Evolutionary conservation across 2,888 invertebrate species (phyloP), one percentile per base, ranked within the genome.

Genomic region (Mesoligia furuncula): DNA sequence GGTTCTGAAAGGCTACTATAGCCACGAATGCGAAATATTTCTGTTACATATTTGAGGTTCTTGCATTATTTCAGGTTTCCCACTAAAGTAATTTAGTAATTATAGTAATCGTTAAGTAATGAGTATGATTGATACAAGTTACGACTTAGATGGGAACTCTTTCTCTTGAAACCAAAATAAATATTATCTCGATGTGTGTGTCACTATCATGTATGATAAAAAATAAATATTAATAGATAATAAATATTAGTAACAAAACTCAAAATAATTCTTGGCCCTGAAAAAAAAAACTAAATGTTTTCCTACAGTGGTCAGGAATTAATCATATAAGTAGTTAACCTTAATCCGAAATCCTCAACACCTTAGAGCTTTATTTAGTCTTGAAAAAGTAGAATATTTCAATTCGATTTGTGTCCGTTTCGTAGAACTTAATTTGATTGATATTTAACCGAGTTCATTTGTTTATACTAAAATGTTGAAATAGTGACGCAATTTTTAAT

Each of bases 331-430:
- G 36, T 36, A 20, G 24, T 69, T 68, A 68, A 73, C 73, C 57
- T 67, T 70, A 54, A 27, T 24, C 27, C 66, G 57, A 69, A 75
- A 68, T 75, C 51, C 11, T 68, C 17, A 71, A 71, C 13, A 64
- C 69, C 8, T 64, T 75, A 31, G 36, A 71, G 62, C n/a, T 75
- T 65, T 68, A 17, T n/a, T n/a, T n/a, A n/a, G 17, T 13, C 6
- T 3, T 27, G 3, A 31, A 57, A 45, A 51, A 9, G 11, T 6
- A 27, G 6, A 11, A 27, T 20, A 20, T 27, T 66, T 59, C 7
- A n/a, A 27, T 66, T 61, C 8, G 11, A 48, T 65, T 59, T 54
- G 7, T 54, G 9, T 27, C 20, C 11, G 24, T 13, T 54, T 27
- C 6, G n/a, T 45, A 45, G 17, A 8, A 24, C 17, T 51, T 61